Base-by-base conservation (phyloP, 1,140 invertebrate genomes). In the Subanguina moxae region DNA sequence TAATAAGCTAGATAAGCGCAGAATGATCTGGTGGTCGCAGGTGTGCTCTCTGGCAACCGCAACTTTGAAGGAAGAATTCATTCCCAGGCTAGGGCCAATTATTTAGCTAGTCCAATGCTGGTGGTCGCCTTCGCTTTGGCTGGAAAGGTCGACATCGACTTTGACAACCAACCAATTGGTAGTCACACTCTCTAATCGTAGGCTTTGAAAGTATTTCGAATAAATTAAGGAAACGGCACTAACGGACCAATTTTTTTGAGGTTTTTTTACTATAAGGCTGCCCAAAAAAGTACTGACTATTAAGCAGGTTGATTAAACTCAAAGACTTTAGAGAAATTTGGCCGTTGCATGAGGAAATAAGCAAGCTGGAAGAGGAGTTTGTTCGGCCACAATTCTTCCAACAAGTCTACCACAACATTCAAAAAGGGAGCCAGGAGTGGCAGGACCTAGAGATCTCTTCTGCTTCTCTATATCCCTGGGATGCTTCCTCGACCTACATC, bases 51-150 rank as follows among this genome's bases (percentile, higher is more conserved):
- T 0, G 94, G 94, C 0, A 97, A 97, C 83, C 85, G 94, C 0
- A 97, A 97, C 83, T 97, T 97, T 84, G 94, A 97, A 84, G 94
- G 94, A 17, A 87, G 94, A 64, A 93, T 97, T 79, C 94, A 97
- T 84, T 93, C 94, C 0, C 89, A 92, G 79, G 95, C 94, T 0
- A 84, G 93, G 38, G 94, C 94, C 21, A 97, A 97, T 84, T 98
- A 97, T 80, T 86, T 97, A 58, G 94, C 94, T 0, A 94, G 92
- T 13, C 94, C 94, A 0, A 87, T 94, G 5, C 84, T 97, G 11
- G 94, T 97, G 21, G 94, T 98, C 72, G 94, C 94, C 0, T 98
- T 97, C 82, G 93, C 94, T 0, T 88, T 98, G 28, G 93, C 93
- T 63, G 94, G 94, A 25, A 90, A 90, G 1, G 90, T 96, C 0